Evolutionary conservation across 2,888 invertebrate species (phyloP).

Genomic region (Eristalis pertinax): DNA sequence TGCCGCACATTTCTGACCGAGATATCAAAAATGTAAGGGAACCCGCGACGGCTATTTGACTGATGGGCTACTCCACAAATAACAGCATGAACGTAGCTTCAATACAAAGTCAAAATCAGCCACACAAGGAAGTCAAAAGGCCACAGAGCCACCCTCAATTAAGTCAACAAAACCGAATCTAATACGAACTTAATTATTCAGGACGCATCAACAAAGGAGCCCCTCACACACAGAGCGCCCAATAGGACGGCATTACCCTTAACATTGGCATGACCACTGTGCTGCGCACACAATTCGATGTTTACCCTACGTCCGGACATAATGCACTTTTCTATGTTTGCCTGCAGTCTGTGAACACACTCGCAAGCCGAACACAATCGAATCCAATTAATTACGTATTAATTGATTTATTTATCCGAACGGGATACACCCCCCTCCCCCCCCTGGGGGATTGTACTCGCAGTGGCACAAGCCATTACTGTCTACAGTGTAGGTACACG

Average conservation of each 20-base stretch:
- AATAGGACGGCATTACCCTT: not conserved
- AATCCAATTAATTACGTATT: constrained; percentile 37
- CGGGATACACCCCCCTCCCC: not conserved
- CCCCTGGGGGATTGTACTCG: no score
- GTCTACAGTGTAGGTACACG: no score
- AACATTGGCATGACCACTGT: not conserved
- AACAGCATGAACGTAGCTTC: no score
- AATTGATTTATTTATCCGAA: constrained; percentile 36
- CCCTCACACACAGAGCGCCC: not conserved
- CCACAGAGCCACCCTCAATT: not conserved
- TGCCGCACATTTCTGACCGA: no score
- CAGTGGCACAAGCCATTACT: no score
- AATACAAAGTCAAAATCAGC: no score
- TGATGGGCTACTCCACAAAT: no score
- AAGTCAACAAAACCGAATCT: not conserved
- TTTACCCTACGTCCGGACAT: not conserved
- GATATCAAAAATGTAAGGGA: no score
- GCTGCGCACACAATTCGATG: not conserved
- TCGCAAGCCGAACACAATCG: constrained; percentile 2
- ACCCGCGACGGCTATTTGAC: no score
- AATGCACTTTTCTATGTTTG: constrained; percentile 38
- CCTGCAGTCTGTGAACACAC: constrained; percentile 16
- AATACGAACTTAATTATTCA: not conserved
- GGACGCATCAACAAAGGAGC: not conserved
- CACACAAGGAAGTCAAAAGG: no score